Evolutionary conservation across 2,888 invertebrate genomes (phyloP), one percentile per base, ranked within the genome.

Genomic region (Oscheius sp.): DNA sequence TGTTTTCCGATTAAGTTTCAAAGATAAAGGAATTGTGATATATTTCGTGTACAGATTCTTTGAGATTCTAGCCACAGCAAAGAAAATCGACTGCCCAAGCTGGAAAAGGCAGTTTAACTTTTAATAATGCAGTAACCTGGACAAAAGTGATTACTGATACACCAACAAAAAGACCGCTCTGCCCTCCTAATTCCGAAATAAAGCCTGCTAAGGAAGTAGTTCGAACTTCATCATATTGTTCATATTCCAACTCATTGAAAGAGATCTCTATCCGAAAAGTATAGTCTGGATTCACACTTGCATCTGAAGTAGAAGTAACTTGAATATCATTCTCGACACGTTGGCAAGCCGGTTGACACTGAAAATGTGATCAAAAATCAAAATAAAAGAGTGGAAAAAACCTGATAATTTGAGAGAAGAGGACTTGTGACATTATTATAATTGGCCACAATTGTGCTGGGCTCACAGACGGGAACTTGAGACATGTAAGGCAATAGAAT

Each of bases 171-270:
- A 78, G 68, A 1, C 78, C 78, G 8, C 72, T 71, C 53, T 78
- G 78, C 2, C 78, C 78, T 10, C 78, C 78, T 3, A 78, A 57
- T 61, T 78, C 74, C 3, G 78, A 76, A 50, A 78, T 78, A 63
- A 78, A 78, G 0, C 75, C 74, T 29, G 75, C 72, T 5, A 74
- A 58, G 31, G 76, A 75, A 0, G 76, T 76, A 12, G 69, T 73
- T 42, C 71, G 31, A 1, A 76, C 67, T 42, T 78, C 78, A 23
- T 70, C 73, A 53, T 78, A 78, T 45, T 78, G 71, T 29, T 76
- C 76, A 29, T 74, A 65, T 63, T 77, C 77, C 39, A 78, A 55
- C 53, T 74, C 71, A n/a, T 70, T 78, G 34, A 78, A 78, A n/a
- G 72, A 73, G 0, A 73, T 71, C 65, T 74, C 74, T 2, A 75